phyloP scores from a whole-genome alignment of 2,113 vertebrate species.

The Cyanoramphus novaezelandiae region DNA sequence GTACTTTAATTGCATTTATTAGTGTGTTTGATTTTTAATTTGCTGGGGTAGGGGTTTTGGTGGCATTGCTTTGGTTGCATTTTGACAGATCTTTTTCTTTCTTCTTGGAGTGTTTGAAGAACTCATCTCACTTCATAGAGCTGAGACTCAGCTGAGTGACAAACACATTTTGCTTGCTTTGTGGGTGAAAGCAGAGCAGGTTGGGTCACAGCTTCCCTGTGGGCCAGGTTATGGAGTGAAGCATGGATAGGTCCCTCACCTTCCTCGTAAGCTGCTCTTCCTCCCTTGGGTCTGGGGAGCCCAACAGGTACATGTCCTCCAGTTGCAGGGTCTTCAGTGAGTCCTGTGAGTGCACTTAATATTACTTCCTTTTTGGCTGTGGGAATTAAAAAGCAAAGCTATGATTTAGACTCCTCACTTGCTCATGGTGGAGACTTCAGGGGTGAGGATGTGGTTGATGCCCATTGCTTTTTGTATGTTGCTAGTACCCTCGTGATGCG shows the following conservation, averaged over 20 bases:
- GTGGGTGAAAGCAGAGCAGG: background rate
- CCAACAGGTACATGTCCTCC: rapidly evolving
- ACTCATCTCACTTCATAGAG: background rate
- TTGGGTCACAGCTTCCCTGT: rapidly evolving
- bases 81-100: background rate
- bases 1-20: background rate
- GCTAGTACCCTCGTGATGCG: background rate
- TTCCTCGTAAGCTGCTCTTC: background rate
- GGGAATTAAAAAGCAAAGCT: background rate
- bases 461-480: rapidly evolving
- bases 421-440: background rate
- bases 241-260: rapidly evolving
- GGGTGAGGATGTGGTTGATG: background rate
- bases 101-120: background rate
- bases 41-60: background rate
- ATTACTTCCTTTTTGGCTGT: background rate
- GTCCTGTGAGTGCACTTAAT: background rate
- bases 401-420: rapidly evolving
- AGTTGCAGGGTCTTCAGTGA: background rate
- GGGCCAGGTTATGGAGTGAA: background rate
- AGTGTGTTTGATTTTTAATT: background rate
- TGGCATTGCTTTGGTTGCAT: background rate
- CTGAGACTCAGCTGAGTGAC: background rate
- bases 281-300: rapidly evolving
- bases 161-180: background rate